A percentile compares a stretch with the other conserved stretches of the same genome.
These are phyloP conservation scores for Ganaspis sp. DNA, from an alignment of 1,140 invertebrate genomes.

Conservation along the genomic window DNA sequence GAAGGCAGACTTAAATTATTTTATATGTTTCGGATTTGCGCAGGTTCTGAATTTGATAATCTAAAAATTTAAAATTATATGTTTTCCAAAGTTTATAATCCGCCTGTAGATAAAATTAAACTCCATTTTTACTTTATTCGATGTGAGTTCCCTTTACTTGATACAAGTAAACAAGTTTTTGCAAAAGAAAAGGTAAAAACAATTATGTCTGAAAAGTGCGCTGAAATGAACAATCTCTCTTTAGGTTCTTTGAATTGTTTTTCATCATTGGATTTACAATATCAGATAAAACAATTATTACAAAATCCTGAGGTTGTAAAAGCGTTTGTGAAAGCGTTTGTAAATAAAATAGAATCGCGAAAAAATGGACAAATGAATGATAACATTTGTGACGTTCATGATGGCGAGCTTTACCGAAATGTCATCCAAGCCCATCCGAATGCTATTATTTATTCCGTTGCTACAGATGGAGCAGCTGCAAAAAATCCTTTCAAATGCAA, in stretches of 20 bases:
- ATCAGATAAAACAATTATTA: neutral
- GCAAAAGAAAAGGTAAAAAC: neutral
- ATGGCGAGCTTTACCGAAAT: neutral
- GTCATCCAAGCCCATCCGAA: neutral
- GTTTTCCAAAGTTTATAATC: neutral
- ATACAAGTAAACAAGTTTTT: neutral
- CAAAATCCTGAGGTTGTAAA: neutral
- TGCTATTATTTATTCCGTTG: neutral
- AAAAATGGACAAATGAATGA: neutral
- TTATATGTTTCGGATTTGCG: neutral
- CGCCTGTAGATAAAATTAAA: neutral
- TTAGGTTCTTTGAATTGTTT: neutral
- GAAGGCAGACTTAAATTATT: neutral
- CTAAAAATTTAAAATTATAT: neutral
- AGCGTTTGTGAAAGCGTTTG: neutral
- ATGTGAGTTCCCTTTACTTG: neutral
- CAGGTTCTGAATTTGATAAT: neutral
- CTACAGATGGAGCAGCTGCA: neutral
- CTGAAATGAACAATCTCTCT: neutral
- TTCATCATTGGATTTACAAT: neutral
- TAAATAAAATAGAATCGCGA: neutral
- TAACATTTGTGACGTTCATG: neutral
- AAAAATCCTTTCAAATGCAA: neutral
- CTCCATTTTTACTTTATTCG: neutral
- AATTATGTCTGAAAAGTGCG: neutral